phyloP scores from a whole-genome alignment of 1,140 invertebrate species.

The Zaprionus inermis region DNA sequence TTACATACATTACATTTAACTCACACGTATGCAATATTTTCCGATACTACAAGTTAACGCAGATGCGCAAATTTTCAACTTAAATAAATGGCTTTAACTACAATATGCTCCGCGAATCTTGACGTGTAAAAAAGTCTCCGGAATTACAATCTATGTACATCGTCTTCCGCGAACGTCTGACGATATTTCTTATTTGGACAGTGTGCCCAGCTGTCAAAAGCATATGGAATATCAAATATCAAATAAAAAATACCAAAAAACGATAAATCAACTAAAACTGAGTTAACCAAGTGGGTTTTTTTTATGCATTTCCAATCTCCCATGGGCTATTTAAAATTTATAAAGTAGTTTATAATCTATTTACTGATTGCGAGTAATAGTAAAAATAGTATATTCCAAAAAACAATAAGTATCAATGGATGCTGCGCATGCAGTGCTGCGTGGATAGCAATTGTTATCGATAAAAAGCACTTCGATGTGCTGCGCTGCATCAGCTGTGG shows the following conservation, averaged over 20 bases:
- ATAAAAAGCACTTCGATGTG: slow-evolving; percentile 17
- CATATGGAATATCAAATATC: slow-evolving; percentile 20
- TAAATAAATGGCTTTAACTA: slow-evolving; percentile 31
- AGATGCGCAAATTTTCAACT: slow-evolving; percentile 18
- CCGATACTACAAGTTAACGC: slow-evolving; percentile 1
- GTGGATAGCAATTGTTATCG: slow-evolving; percentile 4
- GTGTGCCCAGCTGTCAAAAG: slow-evolving; percentile 33
- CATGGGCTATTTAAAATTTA: background rate
- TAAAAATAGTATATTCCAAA: background rate
- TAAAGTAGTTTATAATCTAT: background rate
- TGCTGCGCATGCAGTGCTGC: background rate
- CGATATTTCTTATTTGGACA: slow-evolving; percentile 36
- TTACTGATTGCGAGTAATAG: background rate
- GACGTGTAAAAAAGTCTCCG: slow-evolving; percentile 49
- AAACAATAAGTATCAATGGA: background rate
- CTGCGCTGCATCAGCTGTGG: slow-evolving; percentile 32
- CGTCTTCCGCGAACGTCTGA: slow-evolving; percentile 56
- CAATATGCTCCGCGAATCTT: slow-evolving; percentile 45
- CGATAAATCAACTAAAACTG: background rate
- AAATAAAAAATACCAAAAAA: background rate
- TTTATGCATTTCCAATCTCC: background rate
- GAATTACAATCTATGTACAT: slow-evolving; percentile 53
- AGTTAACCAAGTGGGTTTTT: background rate
- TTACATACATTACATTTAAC: slow-evolving; percentile 20
- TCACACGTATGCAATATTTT: slow-evolving; percentile 11